phyloP scores from a whole-genome alignment of 2,113 vertebrate species.

The Sebastes fasciatus region DNA sequence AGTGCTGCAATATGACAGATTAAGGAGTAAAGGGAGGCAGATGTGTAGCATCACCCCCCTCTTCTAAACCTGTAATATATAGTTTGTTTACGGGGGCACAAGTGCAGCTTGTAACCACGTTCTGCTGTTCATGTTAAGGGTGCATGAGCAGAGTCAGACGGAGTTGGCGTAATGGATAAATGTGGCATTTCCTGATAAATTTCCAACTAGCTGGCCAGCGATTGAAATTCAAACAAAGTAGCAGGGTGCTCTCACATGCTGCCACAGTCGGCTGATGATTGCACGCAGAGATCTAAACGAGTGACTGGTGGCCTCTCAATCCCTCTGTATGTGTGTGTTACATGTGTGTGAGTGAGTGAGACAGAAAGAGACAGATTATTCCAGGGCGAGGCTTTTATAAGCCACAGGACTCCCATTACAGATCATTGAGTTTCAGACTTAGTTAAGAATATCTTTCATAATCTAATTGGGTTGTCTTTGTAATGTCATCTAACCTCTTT shows the following conservation, averaged over 20 bases:
- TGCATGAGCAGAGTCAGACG: neutral
- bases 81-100: neutral
- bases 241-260: constrained; percentile 21
- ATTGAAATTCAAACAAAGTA: constrained; percentile 58
- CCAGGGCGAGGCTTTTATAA: constrained; percentile 72
- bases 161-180: constrained; percentile 21
- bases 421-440: constrained; percentile 68
- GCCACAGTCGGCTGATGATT: constrained; percentile 50
- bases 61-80: neutral
- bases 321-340: constrained; percentile 20
- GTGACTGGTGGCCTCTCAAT: constrained; percentile 14
- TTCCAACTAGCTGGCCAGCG: constrained; percentile 9
- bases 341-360: constrained; percentile 2
- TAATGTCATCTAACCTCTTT: constrained; percentile 70
- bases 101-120: neutral
- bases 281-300: constrained; percentile 43
- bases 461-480: constrained; percentile 68
- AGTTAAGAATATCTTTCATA: constrained; percentile 74
- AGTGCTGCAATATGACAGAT: neutral
- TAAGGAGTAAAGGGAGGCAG: neutral
- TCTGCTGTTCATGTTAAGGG: neutral
- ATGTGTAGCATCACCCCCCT: neutral
- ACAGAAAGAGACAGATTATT: constrained; percentile 48
- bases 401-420: constrained; percentile 72
- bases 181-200: constrained; percentile 31